These are phyloP conservation scores for Hippocampus guttulatus DNA, from an alignment of 2,113 vertebrate species.

Conservation along the genomic window DNA sequence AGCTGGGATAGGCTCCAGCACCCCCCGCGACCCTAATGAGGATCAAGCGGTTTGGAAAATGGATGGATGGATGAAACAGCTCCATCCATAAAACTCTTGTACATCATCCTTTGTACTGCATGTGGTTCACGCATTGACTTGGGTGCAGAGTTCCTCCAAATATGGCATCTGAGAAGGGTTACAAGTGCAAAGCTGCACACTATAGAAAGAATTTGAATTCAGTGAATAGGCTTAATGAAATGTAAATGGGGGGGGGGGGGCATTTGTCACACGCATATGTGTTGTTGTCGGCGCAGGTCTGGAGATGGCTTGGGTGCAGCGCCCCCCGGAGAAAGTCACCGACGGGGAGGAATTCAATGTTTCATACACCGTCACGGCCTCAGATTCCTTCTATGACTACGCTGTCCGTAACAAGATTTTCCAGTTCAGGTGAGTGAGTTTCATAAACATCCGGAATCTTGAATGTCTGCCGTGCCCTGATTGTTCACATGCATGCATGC, in stretches of 20 bases:
- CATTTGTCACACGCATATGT: neutral
- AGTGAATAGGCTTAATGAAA: neutral
- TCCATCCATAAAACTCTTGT: too few relatives aligned
- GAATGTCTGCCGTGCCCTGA: neutral
- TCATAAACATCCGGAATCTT: conserved; percentile 9
- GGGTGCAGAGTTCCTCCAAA: too few relatives aligned
- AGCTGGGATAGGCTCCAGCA: too few relatives aligned
- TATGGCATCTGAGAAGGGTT: too few relatives aligned
- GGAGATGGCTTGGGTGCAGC: conserved; percentile 72
- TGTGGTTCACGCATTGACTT: too few relatives aligned
- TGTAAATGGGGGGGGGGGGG: neutral
- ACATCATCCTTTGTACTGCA: too few relatives aligned
- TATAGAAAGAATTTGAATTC: neutral
- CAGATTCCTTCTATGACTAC: conserved; percentile 72
- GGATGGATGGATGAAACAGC: too few relatives aligned
- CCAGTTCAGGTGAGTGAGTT: conserved; percentile 63
- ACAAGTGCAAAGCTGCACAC: neutral
- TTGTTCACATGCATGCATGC: neutral
- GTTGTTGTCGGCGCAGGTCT: conserved; percentile 52
- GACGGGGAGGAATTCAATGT: conserved; percentile 76
- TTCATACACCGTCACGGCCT: conserved; percentile 62
- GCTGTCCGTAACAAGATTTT: conserved; percentile 69
- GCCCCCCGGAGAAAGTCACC: conserved; percentile 67
- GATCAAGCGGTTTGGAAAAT: too few relatives aligned
- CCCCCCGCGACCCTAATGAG: too few relatives aligned